Evolutionary conservation across 2,888 invertebrate species (phyloP).

Genomic region (Thecocarcelia acutangulata): DNA sequence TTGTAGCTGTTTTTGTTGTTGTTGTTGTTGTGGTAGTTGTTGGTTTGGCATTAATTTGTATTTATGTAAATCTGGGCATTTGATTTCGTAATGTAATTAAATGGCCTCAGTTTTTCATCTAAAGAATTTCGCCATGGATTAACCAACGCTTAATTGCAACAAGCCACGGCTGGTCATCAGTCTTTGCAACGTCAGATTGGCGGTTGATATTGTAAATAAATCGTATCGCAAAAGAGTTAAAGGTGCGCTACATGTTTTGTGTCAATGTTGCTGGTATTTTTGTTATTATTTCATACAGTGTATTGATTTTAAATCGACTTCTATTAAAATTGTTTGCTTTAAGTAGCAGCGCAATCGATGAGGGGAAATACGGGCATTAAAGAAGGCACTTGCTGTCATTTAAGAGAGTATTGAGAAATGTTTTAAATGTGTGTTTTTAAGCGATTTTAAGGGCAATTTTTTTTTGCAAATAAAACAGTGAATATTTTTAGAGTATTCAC

Average conservation of each 20-base stretch:
- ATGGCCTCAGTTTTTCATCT: constrained; percentile 12
- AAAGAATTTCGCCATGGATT: constrained; percentile 34
- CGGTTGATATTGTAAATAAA: constrained; percentile 21
- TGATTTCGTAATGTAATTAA: constrained; percentile 41
- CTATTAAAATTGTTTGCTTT: not conserved
- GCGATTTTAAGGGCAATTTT: too few species aligned
- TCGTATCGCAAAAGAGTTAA: constrained; percentile 19
- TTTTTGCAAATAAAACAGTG: too few species aligned
- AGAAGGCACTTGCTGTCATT: too few species aligned
- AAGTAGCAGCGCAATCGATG: too few species aligned
- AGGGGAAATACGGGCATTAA: too few species aligned
- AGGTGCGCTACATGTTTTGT: constrained; percentile 37
- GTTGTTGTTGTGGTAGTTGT: too few species aligned
- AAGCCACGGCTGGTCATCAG: constrained; percentile 11
- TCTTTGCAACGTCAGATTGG: constrained; percentile 1
- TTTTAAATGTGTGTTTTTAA: too few species aligned
- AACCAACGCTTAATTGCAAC: constrained; percentile 29
- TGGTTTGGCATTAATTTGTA: constrained; percentile 9
- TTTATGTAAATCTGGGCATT: constrained; percentile 47
- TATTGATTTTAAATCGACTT: not conserved
- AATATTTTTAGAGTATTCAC: too few species aligned
- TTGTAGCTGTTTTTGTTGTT: constrained; percentile 34
- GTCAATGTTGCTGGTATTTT: constrained; percentile 10
- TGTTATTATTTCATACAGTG: not conserved
- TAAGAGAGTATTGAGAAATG: too few species aligned